Conservation (phyloP, 2,113 vertebrate species). For the Labrus mixtus region DNA sequence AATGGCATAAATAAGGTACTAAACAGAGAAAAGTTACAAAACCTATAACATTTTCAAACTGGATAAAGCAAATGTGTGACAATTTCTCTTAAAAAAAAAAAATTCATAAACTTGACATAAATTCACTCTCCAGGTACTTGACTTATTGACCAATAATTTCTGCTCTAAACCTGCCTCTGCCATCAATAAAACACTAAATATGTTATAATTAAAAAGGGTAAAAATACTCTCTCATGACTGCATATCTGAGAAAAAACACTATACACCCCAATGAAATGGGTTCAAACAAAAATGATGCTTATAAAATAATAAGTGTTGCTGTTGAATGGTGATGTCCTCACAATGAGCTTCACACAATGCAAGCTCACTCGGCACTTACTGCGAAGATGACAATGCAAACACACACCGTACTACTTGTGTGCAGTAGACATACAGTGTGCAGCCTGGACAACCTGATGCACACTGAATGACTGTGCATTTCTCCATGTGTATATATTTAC, state of each 20-base stretch:
- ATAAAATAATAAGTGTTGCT: too few species aligned
- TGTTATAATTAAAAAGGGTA: too few species aligned
- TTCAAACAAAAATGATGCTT: too few species aligned
- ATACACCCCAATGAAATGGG: background rate
- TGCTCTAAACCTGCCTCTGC: background rate
- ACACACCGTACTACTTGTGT: background rate
- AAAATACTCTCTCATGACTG: too few species aligned
- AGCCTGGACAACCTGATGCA: conserved; percentile 43
- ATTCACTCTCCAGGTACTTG: background rate
- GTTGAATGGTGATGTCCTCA: background rate
- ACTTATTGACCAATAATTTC: background rate
- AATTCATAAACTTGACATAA: too few species aligned
- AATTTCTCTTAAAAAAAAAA: background rate
- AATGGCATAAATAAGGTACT: background rate
- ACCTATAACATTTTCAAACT: background rate
- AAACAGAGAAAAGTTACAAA: background rate
- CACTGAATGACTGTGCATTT: conserved; percentile 69
- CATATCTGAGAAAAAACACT: background rate
- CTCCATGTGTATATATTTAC: conserved; percentile 81
- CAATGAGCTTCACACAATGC: background rate
- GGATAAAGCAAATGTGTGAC: background rate
- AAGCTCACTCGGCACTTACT: background rate
- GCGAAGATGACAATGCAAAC: conserved; percentile 8
- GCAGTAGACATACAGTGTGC: background rate
- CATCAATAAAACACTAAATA: too few species aligned